phyloP scores from a whole-genome alignment of 1,140 invertebrate species.

The Drosophila arizonae region DNA sequence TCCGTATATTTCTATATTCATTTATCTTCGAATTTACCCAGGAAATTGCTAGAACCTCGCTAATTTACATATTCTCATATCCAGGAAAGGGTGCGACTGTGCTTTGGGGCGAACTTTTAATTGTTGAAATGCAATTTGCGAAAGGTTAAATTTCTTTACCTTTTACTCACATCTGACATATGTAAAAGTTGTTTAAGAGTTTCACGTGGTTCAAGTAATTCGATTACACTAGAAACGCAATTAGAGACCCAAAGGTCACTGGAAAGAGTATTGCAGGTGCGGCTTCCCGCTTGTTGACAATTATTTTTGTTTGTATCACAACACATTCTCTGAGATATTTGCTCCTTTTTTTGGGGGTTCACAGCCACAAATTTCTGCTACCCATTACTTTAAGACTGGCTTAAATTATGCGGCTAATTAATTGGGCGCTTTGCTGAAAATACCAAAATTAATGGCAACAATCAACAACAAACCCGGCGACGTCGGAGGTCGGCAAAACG shows the following conservation, averaged over 20 bases:
- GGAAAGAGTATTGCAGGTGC: neutral
- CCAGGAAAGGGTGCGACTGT: too few relatives aligned
- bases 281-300: neutral
- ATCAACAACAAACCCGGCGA: conserved; percentile 32
- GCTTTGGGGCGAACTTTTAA: too few relatives aligned
- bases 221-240: too few relatives aligned
- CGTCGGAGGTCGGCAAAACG: neutral
- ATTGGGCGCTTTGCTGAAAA: conserved; percentile 62
- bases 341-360: conserved; percentile 39
- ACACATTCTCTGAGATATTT: conserved; percentile 48
- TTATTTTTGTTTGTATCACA: conserved; percentile 32
- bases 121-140: too few relatives aligned
- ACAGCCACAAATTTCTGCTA: conserved; percentile 5
- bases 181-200: too few relatives aligned
- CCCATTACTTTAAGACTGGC: conserved; percentile 37
- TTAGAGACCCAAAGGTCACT: neutral
- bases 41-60: too few relatives aligned
- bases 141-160: too few relatives aligned
- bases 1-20: too few relatives aligned
- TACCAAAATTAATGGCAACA: conserved; percentile 61
- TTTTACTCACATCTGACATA: too few relatives aligned
- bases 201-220: too few relatives aligned
- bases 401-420: conserved; percentile 70
- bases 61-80: too few relatives aligned
- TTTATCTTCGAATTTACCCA: too few relatives aligned